These are phyloP conservation scores for Steatocranus sp. DNA, from an alignment of 2,797 vertebrate species.

Conservation along the genomic window DNA sequence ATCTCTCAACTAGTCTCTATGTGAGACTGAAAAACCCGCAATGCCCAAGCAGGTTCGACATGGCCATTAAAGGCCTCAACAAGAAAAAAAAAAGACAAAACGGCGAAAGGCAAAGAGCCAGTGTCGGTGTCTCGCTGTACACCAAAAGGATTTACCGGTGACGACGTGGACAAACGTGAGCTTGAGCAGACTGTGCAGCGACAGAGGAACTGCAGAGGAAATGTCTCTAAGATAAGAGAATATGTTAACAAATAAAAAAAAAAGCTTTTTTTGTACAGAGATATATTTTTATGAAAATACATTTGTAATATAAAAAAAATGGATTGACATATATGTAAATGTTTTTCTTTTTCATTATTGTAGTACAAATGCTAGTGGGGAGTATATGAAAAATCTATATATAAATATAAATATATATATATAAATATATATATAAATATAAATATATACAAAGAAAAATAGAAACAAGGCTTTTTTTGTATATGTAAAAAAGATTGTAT, in stretches of 20 bases:
- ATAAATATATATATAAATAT: constrained; percentile 64
- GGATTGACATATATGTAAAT: constrained; percentile 89
- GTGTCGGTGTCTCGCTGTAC: constrained; percentile 44
- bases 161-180: constrained; percentile 30
- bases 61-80: constrained; percentile 54
- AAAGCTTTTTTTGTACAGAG: constrained; percentile 95
- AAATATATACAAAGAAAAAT: constrained; percentile 81
- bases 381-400: constrained; percentile 75
- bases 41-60: constrained; percentile 22
- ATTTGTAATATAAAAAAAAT: constrained; percentile 97
- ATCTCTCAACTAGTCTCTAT: constrained; percentile 16
- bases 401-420: constrained; percentile 66
- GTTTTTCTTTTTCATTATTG: constrained; percentile 94
- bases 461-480: constrained; percentile 93
- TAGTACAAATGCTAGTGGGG: constrained; percentile 92
- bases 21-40: constrained; percentile 20
- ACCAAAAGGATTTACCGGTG: constrained; percentile 51
- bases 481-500: constrained; percentile 98
- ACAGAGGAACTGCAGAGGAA: constrained; percentile 32
- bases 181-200: constrained; percentile 40
- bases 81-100: constrained; percentile 1
- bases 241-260: constrained; percentile 57
- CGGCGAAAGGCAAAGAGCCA: constrained; percentile 42
- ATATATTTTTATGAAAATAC: constrained; percentile 99
- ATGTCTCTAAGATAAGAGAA: constrained; percentile 60